Base-by-base conservation (phyloP, 1,140 invertebrate species). In the Pseudomyrmex sp. region DNA sequence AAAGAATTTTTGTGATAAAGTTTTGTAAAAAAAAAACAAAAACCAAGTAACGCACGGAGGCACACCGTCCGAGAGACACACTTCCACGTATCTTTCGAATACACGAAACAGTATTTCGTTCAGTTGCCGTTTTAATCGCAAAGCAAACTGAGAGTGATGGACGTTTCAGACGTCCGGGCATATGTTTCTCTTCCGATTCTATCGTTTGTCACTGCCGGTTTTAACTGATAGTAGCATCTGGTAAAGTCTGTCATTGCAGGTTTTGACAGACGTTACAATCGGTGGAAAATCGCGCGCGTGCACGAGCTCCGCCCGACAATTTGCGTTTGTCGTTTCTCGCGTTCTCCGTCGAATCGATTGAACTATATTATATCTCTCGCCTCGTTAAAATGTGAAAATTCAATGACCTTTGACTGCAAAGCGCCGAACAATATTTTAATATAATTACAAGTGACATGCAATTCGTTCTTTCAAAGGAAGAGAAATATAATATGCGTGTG, bases 181-280 rank as follows among this genome's bases (percentile, higher is more conserved):
- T 80, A 70, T 70, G 76, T 79, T 79, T 70, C 65, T 79, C 76
- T 79, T 79, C 66, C 54, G 76, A 79, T 79, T 65, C 65, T 79
- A 79, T 79, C 76, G 76, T 80, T 80, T 80, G 76, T 80, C 76
- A 80, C 76, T 80, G 76, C 66, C 66, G 76, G 76, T 44, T 80
- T 80, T 80, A 80, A 80, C 76, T 70, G 76, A 80, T 80, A 80
- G 76, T 59, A 80, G 76, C 66, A 80, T 80, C 76, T 80, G 76
- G 76, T 70, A 80, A 80, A 80, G 76, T 80, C 76, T 80, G 76
- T 80, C 76, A 80, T 80, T 80, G 76, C 76, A 80, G 76, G 76
- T 80, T 80, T 80, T 80, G 76, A 80, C 76, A 80, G 66, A 80
- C 76, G 76, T 80, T 80, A 80, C 76, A 80, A 80, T 80, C 76